Percentiles rank a stretch among this genome's conserved stretches.
Conservation (phyloP, 2,888 invertebrate species). For the Subacronicta megacephala region DNA sequence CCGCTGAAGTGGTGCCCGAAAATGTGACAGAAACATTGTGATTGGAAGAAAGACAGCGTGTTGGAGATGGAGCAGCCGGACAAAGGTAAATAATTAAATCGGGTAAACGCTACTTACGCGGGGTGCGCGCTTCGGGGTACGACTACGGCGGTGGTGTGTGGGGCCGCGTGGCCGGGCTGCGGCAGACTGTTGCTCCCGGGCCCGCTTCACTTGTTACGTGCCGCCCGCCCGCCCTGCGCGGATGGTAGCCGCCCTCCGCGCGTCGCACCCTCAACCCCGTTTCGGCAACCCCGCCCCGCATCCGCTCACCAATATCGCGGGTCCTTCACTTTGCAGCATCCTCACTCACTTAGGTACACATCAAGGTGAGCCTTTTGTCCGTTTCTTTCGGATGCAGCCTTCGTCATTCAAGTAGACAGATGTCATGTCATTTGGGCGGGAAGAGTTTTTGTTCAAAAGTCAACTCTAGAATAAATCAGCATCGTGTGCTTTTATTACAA, state of each 20-base stretch:
- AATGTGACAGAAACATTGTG: background rate
- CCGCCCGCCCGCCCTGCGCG: constrained; percentile 81
- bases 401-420: constrained; percentile 40
- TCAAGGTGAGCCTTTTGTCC: constrained; percentile 55
- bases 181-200: constrained; percentile 90
- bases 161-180: constrained; percentile 88
- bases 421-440: constrained; percentile 23
- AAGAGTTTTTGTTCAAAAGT: constrained; percentile 24
- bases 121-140: constrained; percentile 69
- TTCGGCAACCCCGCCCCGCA: constrained; percentile 78
- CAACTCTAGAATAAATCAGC: constrained; percentile 16
- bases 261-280: constrained; percentile 65
- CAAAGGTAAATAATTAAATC: constrained; percentile 70
- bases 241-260: constrained; percentile 66
- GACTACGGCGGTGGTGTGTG: constrained; percentile 77
- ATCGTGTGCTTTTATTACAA: constrained; percentile 23
- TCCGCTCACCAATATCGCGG: constrained; percentile 81
- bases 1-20: constrained; percentile 29
- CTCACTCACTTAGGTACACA: constrained; percentile 73
- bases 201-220: constrained; percentile 89
- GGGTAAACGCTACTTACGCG: constrained; percentile 82
- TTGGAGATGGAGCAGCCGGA: constrained; percentile 49
- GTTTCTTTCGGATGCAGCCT: constrained; percentile 47
- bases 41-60: constrained; percentile 11
- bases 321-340: constrained; percentile 84